These are phyloP conservation scores for Campoletis raptor DNA, from an alignment of 2,888 invertebrate species.

Conservation along the genomic window DNA sequence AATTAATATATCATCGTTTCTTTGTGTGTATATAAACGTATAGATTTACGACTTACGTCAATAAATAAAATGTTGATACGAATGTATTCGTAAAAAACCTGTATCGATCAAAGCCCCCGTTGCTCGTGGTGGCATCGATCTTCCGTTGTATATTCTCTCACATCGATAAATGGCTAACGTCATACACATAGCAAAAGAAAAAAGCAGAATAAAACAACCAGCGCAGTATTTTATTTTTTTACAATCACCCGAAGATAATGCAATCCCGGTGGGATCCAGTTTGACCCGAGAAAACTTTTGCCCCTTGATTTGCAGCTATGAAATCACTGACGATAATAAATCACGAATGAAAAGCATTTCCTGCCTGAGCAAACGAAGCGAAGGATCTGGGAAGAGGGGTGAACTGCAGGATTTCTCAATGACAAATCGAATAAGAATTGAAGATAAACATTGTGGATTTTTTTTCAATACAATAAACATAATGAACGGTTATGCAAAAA, in stretches of 20 bases:
- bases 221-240: slow-evolving; percentile 4
- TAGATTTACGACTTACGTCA: slow-evolving; percentile 26
- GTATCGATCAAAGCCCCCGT: slow-evolving; percentile 29
- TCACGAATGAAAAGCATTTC: slow-evolving; percentile 8
- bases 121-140: slow-evolving; percentile 9
- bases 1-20: neutral
- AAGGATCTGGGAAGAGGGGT: neutral
- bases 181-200: slow-evolving; percentile 14
- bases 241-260: slow-evolving; percentile 27
- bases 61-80: slow-evolving; percentile 8
- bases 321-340: slow-evolving; percentile 20
- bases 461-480: neutral
- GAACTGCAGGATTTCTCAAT: neutral
- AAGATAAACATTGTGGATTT: neutral
- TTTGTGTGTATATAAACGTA: neutral
- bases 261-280: slow-evolving; percentile 36
- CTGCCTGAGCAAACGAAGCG: neutral
- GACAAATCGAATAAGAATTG: neutral
- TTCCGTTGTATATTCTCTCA: slow-evolving; percentile 10
- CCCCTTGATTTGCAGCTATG: neutral
- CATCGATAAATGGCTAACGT: slow-evolving; percentile 23
- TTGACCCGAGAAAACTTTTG: slow-evolving; percentile 25
- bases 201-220: slow-evolving; percentile 22
- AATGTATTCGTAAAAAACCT: neutral
- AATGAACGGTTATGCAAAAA: slow-evolving; percentile 1